Base-by-base conservation (phyloP, 2,113 vertebrate species). In the Cottus gobio region DNA sequence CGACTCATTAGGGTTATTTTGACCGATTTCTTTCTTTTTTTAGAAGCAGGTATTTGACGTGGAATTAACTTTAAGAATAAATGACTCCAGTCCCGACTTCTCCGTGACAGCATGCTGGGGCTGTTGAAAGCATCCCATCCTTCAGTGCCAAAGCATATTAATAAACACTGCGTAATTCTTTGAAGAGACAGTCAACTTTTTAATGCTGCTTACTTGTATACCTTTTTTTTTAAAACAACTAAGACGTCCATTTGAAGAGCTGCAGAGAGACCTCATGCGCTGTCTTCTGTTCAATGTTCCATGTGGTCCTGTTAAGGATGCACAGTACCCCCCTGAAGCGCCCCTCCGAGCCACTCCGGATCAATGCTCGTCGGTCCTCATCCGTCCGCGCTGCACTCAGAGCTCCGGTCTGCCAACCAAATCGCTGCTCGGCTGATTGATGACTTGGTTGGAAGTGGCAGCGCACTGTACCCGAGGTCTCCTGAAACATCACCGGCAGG, bases 401-500 rank as follows among this genome's bases (percentile, higher is more conserved):
- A 87, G 75, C 80, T 37, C 78, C 76, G 60, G 66, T 81, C 84
- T 87, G 88, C 83, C 90, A 82, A 79, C 80, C 77, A 89, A 86
- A 92, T 85, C 72, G 84, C 79, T 73, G 83, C 84, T 80, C 64
- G 67, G 83, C 71, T 89, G 88, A 89, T 80, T 89, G 79, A 88
- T 85, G 84, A 85, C 77, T 77, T 72, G 73, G 85, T 86, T 82
- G 84, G 80, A 79, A 65, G 88, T 85, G 84, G 85, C 85, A 80
- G 75, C 24, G 71, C 37, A 75, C 78, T 66, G 77, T 76, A 90
- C 87, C 89, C 69, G 63, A 72, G 87, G 89, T 84, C 66, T 78
- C 87, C 79, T 83, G 81, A 88, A 88, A 85, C 79, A 89, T 75
- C 87, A 75, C 80, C 67, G 87, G 85, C 87, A 83, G 80, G 72